These are phyloP conservation scores for Dipodomys spectabilis DNA, from an alignment of 2,113 vertebrate genomes.

Conservation along the genomic window DNA sequence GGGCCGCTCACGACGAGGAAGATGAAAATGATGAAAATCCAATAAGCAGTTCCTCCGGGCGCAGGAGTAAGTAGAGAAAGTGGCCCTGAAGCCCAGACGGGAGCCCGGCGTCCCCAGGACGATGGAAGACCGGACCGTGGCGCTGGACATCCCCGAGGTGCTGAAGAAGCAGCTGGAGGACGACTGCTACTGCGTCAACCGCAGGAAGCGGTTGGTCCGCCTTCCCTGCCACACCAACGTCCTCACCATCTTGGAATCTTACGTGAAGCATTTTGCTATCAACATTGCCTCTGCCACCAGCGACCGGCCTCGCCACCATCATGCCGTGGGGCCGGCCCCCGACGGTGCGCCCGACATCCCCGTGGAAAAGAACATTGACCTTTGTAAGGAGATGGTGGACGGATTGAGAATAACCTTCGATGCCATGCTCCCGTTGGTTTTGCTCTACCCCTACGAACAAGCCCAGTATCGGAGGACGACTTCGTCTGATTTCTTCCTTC, in stretches of 20 bases:
- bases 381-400: background rate
- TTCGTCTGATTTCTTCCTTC: background rate
- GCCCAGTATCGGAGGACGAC: background rate
- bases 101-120: background rate
- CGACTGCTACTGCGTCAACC: background rate
- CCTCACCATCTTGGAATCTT: background rate
- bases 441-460: background rate
- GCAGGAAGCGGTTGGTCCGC: background rate
- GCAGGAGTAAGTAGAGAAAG: background rate
- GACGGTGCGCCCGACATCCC: background rate
- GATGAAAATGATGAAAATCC: background rate
- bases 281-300: background rate
- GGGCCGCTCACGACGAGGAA: background rate
- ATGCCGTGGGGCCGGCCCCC: background rate
- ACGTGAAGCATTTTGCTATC: background rate
- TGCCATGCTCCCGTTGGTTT: background rate
- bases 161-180: background rate
- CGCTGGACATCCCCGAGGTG: background rate
- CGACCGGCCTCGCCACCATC: background rate
- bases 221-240: background rate
- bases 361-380: background rate
- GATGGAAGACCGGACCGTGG: background rate
- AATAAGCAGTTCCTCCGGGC: background rate
- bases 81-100: background rate
- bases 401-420: background rate